Base-by-base conservation (phyloP, 2,113 vertebrate genomes). In the Dasyornis broadbenti region DNA sequence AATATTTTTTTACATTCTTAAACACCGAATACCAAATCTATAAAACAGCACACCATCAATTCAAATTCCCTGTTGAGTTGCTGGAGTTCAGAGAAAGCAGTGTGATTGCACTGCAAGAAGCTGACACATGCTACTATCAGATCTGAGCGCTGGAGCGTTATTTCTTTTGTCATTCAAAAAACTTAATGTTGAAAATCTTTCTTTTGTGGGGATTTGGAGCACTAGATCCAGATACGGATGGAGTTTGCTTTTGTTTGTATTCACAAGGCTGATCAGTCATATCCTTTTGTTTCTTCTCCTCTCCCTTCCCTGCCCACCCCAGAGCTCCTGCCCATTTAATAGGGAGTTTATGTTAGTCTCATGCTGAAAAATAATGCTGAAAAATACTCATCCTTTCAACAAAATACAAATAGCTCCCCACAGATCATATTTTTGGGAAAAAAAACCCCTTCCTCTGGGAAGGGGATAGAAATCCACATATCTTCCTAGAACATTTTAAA, bases 391-490 rank as follows among this genome's bases (percentile, higher is more conserved):
- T 1, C 3, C 7, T 84, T 71, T 59, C 26, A n/a, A 7, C 11
- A 90, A 76, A 84, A 76, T 21, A 61, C 8, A 84, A 76, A 64
- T 15, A n/a, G 4, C 3, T 47, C 1, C 1, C 2, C 7, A 6
- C 11, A 57, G 15, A 75, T 4, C 2, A 5, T 30, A 78, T 53
- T 65, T 84, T 42, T 52, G 6, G 18, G 33, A n/a, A n/a, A 22
- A 23, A 47, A 52, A 87, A 52, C 5, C 4, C 54, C 7, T 85
- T 60, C 10, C 7, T 6, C 8, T 39, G 4, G 3, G 11, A 65
- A 61, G 12, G 7, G 10, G 15, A 31, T 82, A 73, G 50, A 37
- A 15, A 16, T 31, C 7, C 21, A 64, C 0, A 0, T 47, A 19
- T 52, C 18, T 72, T 75, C 8, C 26, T 35, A 69, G 17, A 27